Base-by-base conservation (phyloP, 2,797 vertebrate genomes). In the Sebastiscus albofasciatus region DNA sequence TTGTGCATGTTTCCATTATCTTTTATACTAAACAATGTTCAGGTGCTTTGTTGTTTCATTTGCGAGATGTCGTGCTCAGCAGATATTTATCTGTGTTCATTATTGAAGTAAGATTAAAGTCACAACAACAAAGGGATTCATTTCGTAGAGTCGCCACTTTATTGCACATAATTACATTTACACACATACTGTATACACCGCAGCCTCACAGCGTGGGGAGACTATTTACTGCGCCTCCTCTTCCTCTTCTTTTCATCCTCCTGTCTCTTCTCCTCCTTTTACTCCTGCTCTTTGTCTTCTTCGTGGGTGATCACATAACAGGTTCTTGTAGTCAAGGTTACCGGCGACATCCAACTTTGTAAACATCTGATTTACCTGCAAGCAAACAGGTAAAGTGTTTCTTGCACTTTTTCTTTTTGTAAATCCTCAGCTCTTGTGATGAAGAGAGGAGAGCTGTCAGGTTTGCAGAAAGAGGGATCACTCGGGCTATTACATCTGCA, bases 271-370 rank as follows among this genome's bases (percentile, higher is more conserved):
- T 94, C 85, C 91, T 95, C 89, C 90, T 96, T 58, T 58, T 22
- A 90, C 80, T 94, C 89, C 84, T 95, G 95, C 86, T 96, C 96
- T 82, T 83, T 97, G 90, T 97, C 97, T 65, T 97, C 97, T 2
- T 96, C 92, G 0, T 97, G 96, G 10, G 96, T 97, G 94, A 97
- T 98, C 89, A 97, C 94, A 0, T 97, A 97, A 85, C 75, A 96
- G 94, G 83, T 96, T 97, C 86, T 96, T 95, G 76, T 97, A 96
- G 90, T 96, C 96, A 27, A 97, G 94, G 91, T 97, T 97, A 76
- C 96, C 96, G 5, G 95, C 90, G 13, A 95, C 95, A 83, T 97
- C 96, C 80, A 96, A 96, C 62, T 96, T 95, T 6, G 93, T 24
- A 92, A 97, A 97, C 95, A 97, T 97, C 92, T 96, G 96, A 67